Conservation (phyloP, 2,797 vertebrate species). For the Melanitta fusca region DNA sequence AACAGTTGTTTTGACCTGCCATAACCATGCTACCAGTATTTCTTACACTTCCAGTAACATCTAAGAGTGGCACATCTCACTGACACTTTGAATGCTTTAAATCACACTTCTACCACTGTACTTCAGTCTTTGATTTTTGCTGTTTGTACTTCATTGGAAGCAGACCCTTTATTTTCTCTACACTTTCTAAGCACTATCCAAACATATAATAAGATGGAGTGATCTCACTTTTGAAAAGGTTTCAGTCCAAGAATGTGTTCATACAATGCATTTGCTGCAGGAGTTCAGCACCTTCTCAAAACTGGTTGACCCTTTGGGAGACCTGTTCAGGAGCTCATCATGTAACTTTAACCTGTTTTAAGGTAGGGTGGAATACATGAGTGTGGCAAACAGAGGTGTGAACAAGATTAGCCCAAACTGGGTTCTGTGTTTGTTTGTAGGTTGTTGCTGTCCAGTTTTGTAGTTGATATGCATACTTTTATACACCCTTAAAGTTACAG, state of each 20-base stretch:
- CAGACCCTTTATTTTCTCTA: not conserved
- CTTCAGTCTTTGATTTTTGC: not conserved
- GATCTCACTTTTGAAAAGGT: fast-evolving
- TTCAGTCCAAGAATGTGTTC: not conserved
- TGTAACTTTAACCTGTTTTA: fast-evolving
- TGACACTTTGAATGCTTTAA: not conserved
- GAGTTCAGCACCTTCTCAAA: not conserved
- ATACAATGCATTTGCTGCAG: not conserved
- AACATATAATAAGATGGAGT: not conserved
- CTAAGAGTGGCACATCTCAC: not conserved
- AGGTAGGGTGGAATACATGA: not conserved
- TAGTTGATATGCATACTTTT: not conserved
- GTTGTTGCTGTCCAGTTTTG: not conserved
- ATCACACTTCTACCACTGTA: not conserved
- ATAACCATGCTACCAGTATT: fast-evolving
- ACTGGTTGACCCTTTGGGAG: not conserved
- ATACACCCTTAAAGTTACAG: not conserved
- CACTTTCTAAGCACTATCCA: not conserved
- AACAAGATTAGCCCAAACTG: not conserved
- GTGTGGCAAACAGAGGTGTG: not conserved
- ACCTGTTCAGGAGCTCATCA: not conserved
- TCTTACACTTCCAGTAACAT: not conserved
- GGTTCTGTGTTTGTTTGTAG: not conserved
- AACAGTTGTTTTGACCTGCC: fast-evolving
- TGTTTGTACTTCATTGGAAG: not conserved